Evolutionary conservation across 2,888 invertebrate species (phyloP).

Genomic region (Drosophila paranaensis): DNA sequence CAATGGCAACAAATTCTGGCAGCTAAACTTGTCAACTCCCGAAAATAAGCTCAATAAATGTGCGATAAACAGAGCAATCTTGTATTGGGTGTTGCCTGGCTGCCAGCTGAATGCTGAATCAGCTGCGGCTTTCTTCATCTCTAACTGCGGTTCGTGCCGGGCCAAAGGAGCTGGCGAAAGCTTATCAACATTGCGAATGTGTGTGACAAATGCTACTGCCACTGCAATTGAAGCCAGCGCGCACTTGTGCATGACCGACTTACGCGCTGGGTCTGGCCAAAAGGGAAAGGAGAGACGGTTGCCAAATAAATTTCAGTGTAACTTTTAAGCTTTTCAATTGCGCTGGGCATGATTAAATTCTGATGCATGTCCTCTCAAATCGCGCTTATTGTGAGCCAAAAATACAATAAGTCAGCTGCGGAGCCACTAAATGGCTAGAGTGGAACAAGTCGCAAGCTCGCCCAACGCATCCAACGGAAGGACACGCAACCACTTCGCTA

Average conservation of each 20-base stretch:
- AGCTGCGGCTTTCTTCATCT: conserved; percentile 8
- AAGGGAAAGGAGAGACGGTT: conserved; percentile 2
- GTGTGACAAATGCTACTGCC: conserved; percentile 22
- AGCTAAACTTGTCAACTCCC: conserved; percentile 1
- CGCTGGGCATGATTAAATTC: conserved; percentile 72
- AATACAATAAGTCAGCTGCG: conserved; percentile 68
- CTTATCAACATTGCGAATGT: conserved; percentile 13
- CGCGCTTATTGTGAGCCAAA: conserved; percentile 23
- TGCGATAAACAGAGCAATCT: not conserved
- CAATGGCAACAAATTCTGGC: conserved; percentile 6
- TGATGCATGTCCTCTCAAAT: conserved; percentile 49
- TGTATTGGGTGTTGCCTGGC: conserved; percentile 1
- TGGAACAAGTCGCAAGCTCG: not conserved
- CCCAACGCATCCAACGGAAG: conserved; percentile 6
- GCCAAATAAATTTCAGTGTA: conserved; percentile 38
- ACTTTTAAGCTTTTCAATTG: conserved; percentile 54
- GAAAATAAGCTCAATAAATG: conserved; percentile 3
- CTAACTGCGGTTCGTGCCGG: not conserved
- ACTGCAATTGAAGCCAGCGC: conserved; percentile 3
- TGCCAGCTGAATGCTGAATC: not conserved
- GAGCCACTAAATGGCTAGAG: conserved; percentile 38
- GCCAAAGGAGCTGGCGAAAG: not conserved
- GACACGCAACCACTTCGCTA: conserved; percentile 44
- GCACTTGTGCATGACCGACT: conserved; percentile 45
- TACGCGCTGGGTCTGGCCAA: conserved; percentile 20